Evolutionary conservation across 2,113 vertebrate species (phyloP), one percentile per base, ranked within the genome.

Genomic region (Pachyramphus minor): DNA sequence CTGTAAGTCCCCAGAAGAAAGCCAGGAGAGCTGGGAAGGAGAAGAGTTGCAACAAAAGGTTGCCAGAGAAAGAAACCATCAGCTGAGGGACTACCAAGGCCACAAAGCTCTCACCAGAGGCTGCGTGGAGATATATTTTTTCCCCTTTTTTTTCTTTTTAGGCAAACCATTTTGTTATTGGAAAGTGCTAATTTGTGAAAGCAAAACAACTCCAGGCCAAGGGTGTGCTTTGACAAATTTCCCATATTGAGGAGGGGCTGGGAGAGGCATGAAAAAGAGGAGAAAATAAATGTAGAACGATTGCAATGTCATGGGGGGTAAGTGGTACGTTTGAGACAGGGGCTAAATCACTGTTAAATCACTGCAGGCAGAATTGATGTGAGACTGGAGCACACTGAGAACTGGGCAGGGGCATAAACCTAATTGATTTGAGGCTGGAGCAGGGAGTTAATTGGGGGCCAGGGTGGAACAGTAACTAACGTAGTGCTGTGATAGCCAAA

Each of bases 261-360:
- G 71, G 86, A 95, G 86, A 92, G 93, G 91, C 93, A 95, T 89
- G 91, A 85, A 92, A 95, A 96, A 95, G 94, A 97, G 81, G 86
- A 95, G 93, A 84, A 95, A 97, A 97, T 97, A 95, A 96, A 96
- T 96, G 96, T 92, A 91, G 96, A 95, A 89, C 52, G 73, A 95
- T 96, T 95, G 94, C 91, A 93, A 75, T 97, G 96, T 97, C 95
- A 95, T 92, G 93, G 84, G 91, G 95, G 95, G 96, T 96, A 96
- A 97, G 95, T 95, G 93, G 93, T 95, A 86, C 14, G 7, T 94
- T 96, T 84, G 94, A 97, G 95, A 96, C 94, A 95, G 94, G 96
- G 96, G 91, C 96, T 97, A 97, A 97, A 95, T 97, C 95, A 97
- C 95, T 92, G 91, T 92, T 96, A 97, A 97, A 97, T 97, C 96